Evolutionary conservation across 2,113 vertebrate species (phyloP).

Genomic region (Periophthalmus modestus): DNA sequence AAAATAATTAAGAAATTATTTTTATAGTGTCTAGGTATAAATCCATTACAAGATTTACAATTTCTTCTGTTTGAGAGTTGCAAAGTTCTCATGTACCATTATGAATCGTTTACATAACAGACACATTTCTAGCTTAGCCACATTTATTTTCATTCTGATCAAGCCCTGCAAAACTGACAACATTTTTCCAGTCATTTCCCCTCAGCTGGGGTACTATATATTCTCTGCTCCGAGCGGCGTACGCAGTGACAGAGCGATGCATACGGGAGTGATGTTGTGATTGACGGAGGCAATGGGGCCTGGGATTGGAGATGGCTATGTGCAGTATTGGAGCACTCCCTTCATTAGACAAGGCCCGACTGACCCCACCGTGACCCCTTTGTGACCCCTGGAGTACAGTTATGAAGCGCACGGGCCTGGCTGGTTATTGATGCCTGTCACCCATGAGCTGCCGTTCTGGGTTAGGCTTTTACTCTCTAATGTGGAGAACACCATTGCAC

Average conservation of each 20-base stretch:
- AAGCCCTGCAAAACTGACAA: constrained; percentile 16
- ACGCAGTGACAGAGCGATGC: constrained; percentile 25
- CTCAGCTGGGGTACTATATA: constrained; percentile 15
- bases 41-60: no score
- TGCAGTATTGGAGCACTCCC: constrained; percentile 61
- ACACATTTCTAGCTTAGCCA: neutral
- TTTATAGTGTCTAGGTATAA: no score
- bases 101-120: neutral
- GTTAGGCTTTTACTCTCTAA: constrained; percentile 60
- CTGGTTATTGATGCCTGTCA: constrained; percentile 75
- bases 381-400: constrained; percentile 78
- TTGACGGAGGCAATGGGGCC: constrained; percentile 77
- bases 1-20: no score
- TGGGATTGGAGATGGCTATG: constrained; percentile 75
- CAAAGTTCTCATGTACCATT: neutral
- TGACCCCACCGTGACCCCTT: constrained; percentile 73
- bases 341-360: constrained; percentile 75
- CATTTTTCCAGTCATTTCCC: constrained; percentile 30
- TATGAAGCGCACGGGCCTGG: constrained; percentile 65
- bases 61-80: neutral
- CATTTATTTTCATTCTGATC: neutral
- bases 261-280: constrained; percentile 57
- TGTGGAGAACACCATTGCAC: constrained; percentile 39
- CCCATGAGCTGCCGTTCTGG: constrained; percentile 63
- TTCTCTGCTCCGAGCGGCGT: constrained; percentile 28